A percentile compares a stretch with the other conserved stretches of the same genome.
Conservation (phyloP, 2,888 invertebrate species). For the Diaperis boleti region DNA sequence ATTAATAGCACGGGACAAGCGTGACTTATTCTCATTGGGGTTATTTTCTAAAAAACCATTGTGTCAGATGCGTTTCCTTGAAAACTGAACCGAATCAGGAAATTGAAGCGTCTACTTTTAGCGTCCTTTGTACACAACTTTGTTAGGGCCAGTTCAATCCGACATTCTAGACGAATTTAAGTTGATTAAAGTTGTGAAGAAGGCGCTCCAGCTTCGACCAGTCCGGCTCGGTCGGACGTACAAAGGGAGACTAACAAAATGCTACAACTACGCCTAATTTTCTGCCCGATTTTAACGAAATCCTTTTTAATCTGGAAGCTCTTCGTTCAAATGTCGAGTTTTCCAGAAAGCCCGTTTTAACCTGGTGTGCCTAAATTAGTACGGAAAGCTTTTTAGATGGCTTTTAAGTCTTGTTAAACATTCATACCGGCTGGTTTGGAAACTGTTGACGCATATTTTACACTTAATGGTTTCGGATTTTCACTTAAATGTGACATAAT, state of each 20-base stretch:
- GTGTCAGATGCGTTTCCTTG: slow-evolving; percentile 27
- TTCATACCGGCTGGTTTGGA: slow-evolving; percentile 42
- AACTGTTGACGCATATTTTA: slow-evolving; percentile 45
- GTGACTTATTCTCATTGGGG: too few relatives aligned
- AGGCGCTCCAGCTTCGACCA: neutral
- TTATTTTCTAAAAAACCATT: slow-evolving; percentile 22
- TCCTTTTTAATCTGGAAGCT: slow-evolving; percentile 38
- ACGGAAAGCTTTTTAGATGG: slow-evolving; percentile 41
- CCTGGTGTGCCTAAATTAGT: slow-evolving; percentile 42
- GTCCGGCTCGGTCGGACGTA: slow-evolving; percentile 3
- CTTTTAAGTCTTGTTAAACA: slow-evolving; percentile 46
- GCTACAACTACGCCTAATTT: slow-evolving; percentile 31
- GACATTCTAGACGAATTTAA: slow-evolving; percentile 32
- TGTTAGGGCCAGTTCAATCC: slow-evolving; percentile 25
- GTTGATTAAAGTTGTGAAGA: slow-evolving; percentile 39
- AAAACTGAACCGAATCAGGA: slow-evolving; percentile 33
- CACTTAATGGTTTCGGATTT: slow-evolving; percentile 45
- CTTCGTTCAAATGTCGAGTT: slow-evolving; percentile 31
- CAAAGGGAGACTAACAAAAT: slow-evolving; percentile 21
- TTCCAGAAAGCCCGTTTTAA: slow-evolving; percentile 32
- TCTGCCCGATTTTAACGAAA: slow-evolving; percentile 28
- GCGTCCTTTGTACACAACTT: slow-evolving; percentile 29
- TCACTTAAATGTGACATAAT: slow-evolving; percentile 43
- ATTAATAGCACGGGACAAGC: too few relatives aligned
- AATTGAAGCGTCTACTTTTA: slow-evolving; percentile 32